phyloP scores from a whole-genome alignment of 1,140 invertebrate genomes.

The Hyles euphorbiae region DNA sequence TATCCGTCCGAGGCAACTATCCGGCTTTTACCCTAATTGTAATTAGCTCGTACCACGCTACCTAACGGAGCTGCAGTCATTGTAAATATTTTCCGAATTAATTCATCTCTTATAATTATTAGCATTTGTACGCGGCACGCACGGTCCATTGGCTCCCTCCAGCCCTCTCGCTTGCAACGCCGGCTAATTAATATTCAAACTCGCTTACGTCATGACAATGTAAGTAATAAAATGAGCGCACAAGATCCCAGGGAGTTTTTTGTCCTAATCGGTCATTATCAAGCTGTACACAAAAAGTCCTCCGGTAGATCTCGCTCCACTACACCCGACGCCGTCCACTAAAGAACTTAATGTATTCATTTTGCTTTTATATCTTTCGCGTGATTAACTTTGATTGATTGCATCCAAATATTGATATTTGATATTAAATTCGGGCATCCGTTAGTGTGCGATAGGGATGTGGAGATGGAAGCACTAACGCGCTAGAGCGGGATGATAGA shows the following conservation, averaged over 20 bases:
- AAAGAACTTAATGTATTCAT: conserved; percentile 69
- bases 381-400: conserved; percentile 74
- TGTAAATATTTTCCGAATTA: background rate
- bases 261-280: conserved; percentile 66
- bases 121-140: conserved; percentile 1
- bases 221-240: conserved; percentile 45
- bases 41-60: too few relatives aligned
- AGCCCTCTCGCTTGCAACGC: conserved; percentile 1
- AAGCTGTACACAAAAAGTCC: conserved; percentile 44
- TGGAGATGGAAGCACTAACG: conserved; percentile 3
- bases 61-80: background rate
- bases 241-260: conserved; percentile 42
- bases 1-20: too few relatives aligned
- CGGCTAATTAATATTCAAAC: conserved; percentile 45
- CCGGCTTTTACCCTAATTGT: too few relatives aligned
- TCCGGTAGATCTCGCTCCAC: conserved; percentile 33
- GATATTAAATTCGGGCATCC: conserved; percentile 53
- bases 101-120: background rate
- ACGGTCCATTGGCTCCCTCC: background rate
- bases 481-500: background rate
- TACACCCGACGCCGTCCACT: conserved; percentile 47
- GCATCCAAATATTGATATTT: conserved; percentile 71
- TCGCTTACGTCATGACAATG: conserved; percentile 49
- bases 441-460: conserved; percentile 22
- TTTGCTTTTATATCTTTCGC: conserved; percentile 71